These are phyloP conservation scores for Elgaria multicarinata DNA, from an alignment of 2,113 vertebrate species.

Conservation along the genomic window DNA sequence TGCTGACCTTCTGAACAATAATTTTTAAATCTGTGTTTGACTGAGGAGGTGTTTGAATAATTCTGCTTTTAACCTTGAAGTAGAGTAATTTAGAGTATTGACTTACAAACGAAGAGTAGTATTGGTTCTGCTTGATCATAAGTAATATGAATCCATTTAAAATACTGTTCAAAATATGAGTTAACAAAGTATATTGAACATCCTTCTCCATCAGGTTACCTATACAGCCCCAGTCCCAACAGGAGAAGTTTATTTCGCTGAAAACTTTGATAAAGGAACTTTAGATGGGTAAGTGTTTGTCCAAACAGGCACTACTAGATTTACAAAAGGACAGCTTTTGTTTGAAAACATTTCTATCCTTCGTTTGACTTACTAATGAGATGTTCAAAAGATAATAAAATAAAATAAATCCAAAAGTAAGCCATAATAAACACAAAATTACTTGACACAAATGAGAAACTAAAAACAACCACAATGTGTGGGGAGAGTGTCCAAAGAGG, in stretches of 20 bases:
- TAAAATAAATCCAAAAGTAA: too few relatives aligned
- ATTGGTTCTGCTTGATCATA: background rate
- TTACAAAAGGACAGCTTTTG: background rate
- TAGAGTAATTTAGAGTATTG: background rate
- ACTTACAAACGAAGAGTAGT: background rate
- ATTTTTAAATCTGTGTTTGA: background rate
- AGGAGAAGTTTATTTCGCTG: constrained; percentile 92
- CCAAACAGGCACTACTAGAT: background rate
- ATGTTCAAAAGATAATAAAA: too few relatives aligned
- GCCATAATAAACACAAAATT: background rate
- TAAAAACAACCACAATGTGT: background rate
- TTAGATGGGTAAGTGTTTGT: constrained; percentile 87
- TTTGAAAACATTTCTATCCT: background rate
- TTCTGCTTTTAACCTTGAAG: background rate
- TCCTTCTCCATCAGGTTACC: constrained; percentile 82
- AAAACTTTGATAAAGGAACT: constrained; percentile 94
- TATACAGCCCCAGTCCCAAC: constrained; percentile 93
- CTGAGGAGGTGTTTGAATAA: background rate
- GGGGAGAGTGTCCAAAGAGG: background rate
- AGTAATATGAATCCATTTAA: background rate
- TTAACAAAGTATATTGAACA: background rate
- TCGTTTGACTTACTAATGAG: background rate
- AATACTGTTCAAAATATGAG: background rate
- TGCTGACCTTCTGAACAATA: background rate
- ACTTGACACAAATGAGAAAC: background rate